Percentiles rank a stretch among this genome's conserved stretches.
These are phyloP conservation scores for Drosophila buzzatii DNA, from an alignment of 2,888 invertebrate genomes.

Conservation along the genomic window DNA sequence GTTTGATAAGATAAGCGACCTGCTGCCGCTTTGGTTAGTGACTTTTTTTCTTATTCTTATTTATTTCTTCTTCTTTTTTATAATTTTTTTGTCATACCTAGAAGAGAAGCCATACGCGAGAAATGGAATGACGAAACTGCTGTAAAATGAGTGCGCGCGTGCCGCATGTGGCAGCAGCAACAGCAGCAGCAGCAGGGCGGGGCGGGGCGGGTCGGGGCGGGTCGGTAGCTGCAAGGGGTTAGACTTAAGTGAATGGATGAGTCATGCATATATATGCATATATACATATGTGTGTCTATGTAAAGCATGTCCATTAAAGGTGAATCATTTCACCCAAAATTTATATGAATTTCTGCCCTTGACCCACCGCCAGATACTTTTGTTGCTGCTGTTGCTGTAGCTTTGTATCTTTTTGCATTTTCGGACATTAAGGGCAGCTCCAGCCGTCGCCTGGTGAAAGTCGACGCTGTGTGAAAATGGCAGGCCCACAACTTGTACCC, in stretches of 20 bases:
- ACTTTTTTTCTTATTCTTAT: neutral
- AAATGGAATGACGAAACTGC: conserved; percentile 20
- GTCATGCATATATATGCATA: conserved; percentile 23
- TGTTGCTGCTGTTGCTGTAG: conserved; percentile 12
- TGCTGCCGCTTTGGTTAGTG: conserved; percentile 6
- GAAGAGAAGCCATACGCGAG: conserved; percentile 44
- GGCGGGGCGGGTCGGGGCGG: neutral
- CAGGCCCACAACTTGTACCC: conserved; percentile 23
- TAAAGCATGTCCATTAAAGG: conserved; percentile 48
- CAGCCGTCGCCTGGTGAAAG: conserved; percentile 44
- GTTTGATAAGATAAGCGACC: conserved; percentile 50
- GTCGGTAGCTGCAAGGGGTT: neutral
- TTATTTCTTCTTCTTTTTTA: neutral
- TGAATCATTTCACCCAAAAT: conserved; percentile 42
- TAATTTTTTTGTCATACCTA: conserved; percentile 8
- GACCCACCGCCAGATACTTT: conserved; percentile 44
- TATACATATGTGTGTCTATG: neutral
- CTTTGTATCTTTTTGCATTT: conserved; percentile 23
- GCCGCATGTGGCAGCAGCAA: conserved; percentile 14
- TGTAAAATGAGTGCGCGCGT: conserved; percentile 37
- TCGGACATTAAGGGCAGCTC: conserved; percentile 50
- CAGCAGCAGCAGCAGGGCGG: neutral
- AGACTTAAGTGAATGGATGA: conserved; percentile 23
- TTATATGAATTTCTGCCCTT: conserved; percentile 36
- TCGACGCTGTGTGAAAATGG: conserved; percentile 27